Percentiles rank a stretch among this genome's conserved stretches.
These are phyloP conservation scores for Hemitrygon akajei DNA, from an alignment of 2,797 vertebrate genomes.

Conservation along the genomic window DNA sequence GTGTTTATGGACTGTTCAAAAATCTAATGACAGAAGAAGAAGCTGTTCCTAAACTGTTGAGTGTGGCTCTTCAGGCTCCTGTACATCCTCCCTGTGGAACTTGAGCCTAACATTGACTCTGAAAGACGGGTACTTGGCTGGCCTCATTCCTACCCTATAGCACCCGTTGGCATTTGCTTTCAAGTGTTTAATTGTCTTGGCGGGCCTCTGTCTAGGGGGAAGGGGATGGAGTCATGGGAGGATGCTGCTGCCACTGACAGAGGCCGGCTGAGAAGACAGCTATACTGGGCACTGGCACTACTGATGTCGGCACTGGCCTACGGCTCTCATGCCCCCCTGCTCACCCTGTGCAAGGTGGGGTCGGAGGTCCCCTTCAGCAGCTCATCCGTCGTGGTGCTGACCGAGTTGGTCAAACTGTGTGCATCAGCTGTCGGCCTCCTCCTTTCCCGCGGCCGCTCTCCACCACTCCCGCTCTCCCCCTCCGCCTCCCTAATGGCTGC, in stretches of 20 bases:
- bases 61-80: too few species aligned
- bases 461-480: constrained; percentile 69
- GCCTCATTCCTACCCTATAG: neutral
- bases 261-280: constrained; percentile 43
- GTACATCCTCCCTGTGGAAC: too few species aligned
- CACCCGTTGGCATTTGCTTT: neutral
- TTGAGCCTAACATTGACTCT: too few species aligned
- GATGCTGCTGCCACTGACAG: neutral
- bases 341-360: constrained; percentile 71
- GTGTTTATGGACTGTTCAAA: too few species aligned
- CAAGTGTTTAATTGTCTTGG: too few species aligned
- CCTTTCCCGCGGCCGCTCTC: constrained; percentile 49
- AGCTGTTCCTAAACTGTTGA: too few species aligned
- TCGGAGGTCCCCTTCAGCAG: constrained; percentile 76
- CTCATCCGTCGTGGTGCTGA: constrained; percentile 75
- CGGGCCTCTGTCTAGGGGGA: neutral
- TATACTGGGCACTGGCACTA: constrained; percentile 69
- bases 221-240: neutral
- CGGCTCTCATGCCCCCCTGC: constrained; percentile 82
- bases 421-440: constrained; percentile 64
- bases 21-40: too few species aligned
- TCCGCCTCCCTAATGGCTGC: constrained; percentile 51
- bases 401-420: constrained; percentile 73
- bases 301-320: constrained; percentile 73
- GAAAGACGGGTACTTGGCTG: too few species aligned